Base-by-base conservation (phyloP, 2,113 vertebrate species). In the Plectropomus leopardus region DNA sequence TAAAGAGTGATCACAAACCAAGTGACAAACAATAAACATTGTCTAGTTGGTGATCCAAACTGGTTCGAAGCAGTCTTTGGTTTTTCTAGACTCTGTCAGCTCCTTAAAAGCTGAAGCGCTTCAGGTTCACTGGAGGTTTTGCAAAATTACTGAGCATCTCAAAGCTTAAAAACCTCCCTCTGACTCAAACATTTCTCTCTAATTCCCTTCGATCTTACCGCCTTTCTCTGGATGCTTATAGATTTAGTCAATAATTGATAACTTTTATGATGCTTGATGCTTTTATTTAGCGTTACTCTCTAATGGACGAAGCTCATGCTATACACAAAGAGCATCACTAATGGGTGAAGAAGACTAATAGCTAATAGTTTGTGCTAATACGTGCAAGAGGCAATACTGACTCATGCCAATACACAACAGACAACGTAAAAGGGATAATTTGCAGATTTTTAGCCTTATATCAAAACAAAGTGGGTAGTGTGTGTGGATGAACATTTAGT, bases 301-400 rank as follows among this genome's bases (percentile, higher is more conserved):
- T 80, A 74, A 85, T 59, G 0, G 59, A 74, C 24, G 4, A 58
- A 68, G 3, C 44, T 45, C 16, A 34, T 48, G 67, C 53, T 73
- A 77, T 59, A 54, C 69, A 83, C 74, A 61, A n/a, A 54, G n/a
- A 48, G 61, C 44, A 15, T 47, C 30, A 13, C 44, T 58, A 57
- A 78, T 54, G 55, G 82, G 50, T 7, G 50, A 42, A 54, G 40
- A n/a, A n/a, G n/a, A n/a, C n/a, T n/a, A n/a, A n/a, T n/a, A n/a
- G 55, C 42, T 3, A 42, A 66, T 1, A 30, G 68, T 65, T 82
- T 50, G 79, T 51, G 67, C 0, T 50, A 55, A 21, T 23, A 28
- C 10, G 40, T 16, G 23, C 23, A 64, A 70, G 63, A 30, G 36
- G 79, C 68, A 85, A 68, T 4, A 19, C 45, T 32, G 44, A 54